phyloP scores from a whole-genome alignment of 35 echinoderm and acorn worm species.

The Heliocidaris tuberculata region DNA sequence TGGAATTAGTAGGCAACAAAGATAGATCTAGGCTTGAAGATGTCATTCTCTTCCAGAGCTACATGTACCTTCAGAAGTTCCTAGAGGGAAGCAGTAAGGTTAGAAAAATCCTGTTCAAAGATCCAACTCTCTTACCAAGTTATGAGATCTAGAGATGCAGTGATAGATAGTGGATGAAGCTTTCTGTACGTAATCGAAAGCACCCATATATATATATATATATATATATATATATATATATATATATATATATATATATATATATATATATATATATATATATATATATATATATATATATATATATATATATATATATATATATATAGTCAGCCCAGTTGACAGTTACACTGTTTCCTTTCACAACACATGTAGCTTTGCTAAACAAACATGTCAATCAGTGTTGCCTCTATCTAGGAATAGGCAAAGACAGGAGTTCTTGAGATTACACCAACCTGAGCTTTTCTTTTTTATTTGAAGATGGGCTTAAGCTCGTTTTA shows the following conservation, averaged over 20 bases:
- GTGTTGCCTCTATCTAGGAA: not conserved
- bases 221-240: not conserved
- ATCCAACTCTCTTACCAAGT: too few relatives aligned
- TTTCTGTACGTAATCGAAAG: conserved; percentile 10
- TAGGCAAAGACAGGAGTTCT: not conserved
- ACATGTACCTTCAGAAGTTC: too few relatives aligned
- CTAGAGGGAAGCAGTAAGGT: not conserved
- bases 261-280: not conserved
- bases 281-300: not conserved
- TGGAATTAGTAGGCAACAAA: too few relatives aligned
- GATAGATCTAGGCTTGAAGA: too few relatives aligned
- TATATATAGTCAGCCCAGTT: not conserved
- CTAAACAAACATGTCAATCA: not conserved
- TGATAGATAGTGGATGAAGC: not conserved
- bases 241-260: not conserved
- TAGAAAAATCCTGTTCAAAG: not conserved
- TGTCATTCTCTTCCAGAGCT: too few relatives aligned
- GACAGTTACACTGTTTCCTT: not conserved
- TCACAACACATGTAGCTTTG: not conserved
- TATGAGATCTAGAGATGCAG: not conserved
- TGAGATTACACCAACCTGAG: not conserved
- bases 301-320: not conserved
- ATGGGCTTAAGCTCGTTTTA: too few relatives aligned
- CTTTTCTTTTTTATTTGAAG: too few relatives aligned
- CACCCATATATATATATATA: not conserved